Evolutionary conservation across 2,113 vertebrate species (phyloP).

Genomic region (Electrona antarctica): DNA sequence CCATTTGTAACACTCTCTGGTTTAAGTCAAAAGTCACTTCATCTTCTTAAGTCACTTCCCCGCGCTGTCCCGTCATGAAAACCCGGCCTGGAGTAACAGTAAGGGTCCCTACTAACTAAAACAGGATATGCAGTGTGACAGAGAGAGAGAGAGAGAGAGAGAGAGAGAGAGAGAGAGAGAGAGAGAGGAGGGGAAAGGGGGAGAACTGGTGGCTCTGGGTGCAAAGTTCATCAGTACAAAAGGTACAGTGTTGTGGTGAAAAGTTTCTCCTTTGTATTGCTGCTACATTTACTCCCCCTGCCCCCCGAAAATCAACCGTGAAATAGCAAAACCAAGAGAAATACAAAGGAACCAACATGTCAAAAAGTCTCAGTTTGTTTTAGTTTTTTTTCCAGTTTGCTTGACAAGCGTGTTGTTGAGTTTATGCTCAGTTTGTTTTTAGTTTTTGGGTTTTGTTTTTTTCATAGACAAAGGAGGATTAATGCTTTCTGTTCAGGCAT

Average conservation of each 20-base stretch:
- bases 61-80: slow-evolving; percentile 30
- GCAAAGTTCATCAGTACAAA: slow-evolving; percentile 78
- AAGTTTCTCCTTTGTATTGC: slow-evolving; percentile 80
- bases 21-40: slow-evolving; percentile 13
- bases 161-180: slow-evolving; percentile 8
- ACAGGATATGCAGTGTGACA: slow-evolving; percentile 50
- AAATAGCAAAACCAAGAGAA: slow-evolving; percentile 53
- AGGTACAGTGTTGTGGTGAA: slow-evolving; percentile 79
- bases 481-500: slow-evolving; percentile 87
- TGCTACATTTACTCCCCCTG: slow-evolving; percentile 78
- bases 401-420: slow-evolving; percentile 70
- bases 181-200: slow-evolving; percentile 46
- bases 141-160: slow-evolving; percentile 5
- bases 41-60: slow-evolving; percentile 21
- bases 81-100: slow-evolving; percentile 55
- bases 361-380: slow-evolving; percentile 49
- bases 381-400: slow-evolving; percentile 61
- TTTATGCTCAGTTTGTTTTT: slow-evolving; percentile 63
- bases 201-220: slow-evolving; percentile 77
- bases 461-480: slow-evolving; percentile 81
- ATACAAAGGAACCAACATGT: slow-evolving; percentile 59
- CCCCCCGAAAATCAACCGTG: slow-evolving; percentile 57
- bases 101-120: slow-evolving; percentile 65
- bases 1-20: no score
- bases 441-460: no score